Evolutionary conservation across 1,140 invertebrate species (phyloP), one percentile per base, ranked within the genome.

Genomic region (Rhyacophila brunnea): DNA sequence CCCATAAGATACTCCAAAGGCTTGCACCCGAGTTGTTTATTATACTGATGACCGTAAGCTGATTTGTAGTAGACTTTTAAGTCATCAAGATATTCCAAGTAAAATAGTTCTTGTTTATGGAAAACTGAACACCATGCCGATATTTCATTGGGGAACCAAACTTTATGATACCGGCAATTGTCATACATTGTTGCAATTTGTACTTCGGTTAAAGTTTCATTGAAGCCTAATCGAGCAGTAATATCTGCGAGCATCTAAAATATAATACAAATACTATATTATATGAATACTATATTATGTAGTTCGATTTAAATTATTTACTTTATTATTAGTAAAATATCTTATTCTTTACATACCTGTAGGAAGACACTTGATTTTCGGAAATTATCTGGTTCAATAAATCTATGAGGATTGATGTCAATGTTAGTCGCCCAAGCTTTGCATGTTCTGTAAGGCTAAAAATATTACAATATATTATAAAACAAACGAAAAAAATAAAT

Each of bases 41-140:
- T 85, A 13, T 85, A 74, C 62, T 82, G 68, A 59, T 84, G 81
- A 6, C 87, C 89, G 67, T 87, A 86, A 9, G 87, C 85, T 45
- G 80, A 75, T 52, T 80, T 81, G 68, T 88, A 89, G 66, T 87
- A 93, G 69, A 88, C 85, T 66, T 87, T 78, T 1, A 94, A 72
- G 74, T 95, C 91, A 67, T 90, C 85, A 7, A 79, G 74, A 68
- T 92, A 95, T 69, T 93, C 91, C 52, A 93, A 53, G 1, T 89
- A 68, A 45, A 83, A 70, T 0, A 91, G 71, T 60, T 92, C 87
- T 19, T 85, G 76, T 46, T 86, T 82, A 49, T 80, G 82, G 67
- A 92, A 89, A 32, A 68, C 68, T 0, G 83, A 79, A 68, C 90
- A 92, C 90, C 90, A 92, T 0, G 87, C 79, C 5, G 88, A 90